A percentile compares a stretch with the other conserved stretches of the same genome.
phyloP scores from a whole-genome alignment of 2,797 vertebrate genomes.

The Sebastes matsubarae region DNA sequence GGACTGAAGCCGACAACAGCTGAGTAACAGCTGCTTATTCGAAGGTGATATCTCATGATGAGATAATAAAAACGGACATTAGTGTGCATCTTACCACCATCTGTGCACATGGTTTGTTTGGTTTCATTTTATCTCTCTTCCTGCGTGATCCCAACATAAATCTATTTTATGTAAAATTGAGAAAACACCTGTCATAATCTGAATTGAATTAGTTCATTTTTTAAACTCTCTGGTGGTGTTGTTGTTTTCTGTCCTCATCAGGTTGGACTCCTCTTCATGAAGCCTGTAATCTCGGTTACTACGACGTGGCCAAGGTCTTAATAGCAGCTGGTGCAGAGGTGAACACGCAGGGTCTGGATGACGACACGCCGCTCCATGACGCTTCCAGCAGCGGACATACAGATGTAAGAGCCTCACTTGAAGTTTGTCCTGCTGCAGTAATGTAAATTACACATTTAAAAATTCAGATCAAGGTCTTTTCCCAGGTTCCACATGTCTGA shows the following conservation, averaged over 20 bases:
- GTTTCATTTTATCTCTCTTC: background rate
- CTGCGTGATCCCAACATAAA: background rate
- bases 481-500: background rate
- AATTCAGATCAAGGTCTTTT: background rate
- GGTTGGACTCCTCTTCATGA: slow-evolving; percentile 99
- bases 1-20: slow-evolving; percentile 7
- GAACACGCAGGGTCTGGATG: slow-evolving; percentile 97
- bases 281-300: slow-evolving; percentile 98
- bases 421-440: background rate
- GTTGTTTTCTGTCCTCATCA: slow-evolving; percentile 56
- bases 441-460: background rate
- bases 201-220: background rate
- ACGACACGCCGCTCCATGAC: slow-evolving; percentile 97
- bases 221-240: background rate
- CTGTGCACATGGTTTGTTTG: background rate
- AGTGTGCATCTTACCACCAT: background rate
- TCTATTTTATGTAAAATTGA: background rate
- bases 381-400: slow-evolving; percentile 98
- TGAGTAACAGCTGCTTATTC: slow-evolving; percentile 21
- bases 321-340: slow-evolving; percentile 97
- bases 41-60: background rate
- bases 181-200: background rate
- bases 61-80: background rate
- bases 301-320: slow-evolving; percentile 96
- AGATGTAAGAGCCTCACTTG: slow-evolving; percentile 84